Evolutionary conservation across 2,113 vertebrate species (phyloP), one percentile per base, ranked within the genome.

Genomic region (Pangasianodon gigas): DNA sequence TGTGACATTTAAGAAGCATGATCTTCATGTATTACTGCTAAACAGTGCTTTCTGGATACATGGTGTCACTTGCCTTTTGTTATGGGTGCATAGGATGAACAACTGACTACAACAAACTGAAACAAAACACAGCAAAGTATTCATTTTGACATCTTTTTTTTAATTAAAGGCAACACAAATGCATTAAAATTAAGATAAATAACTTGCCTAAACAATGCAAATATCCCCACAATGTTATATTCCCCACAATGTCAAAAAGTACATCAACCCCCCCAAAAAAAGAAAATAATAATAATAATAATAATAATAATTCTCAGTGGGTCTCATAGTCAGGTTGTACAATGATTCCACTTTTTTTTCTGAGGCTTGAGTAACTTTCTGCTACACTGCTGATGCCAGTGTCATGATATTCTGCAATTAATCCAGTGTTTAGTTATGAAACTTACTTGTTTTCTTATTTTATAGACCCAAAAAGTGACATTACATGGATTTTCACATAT

Each of bases 121-220:
- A 74, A 24, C 29, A 88, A 88, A 83, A 93, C 92, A 91, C 46
- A 62, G 79, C 75, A 74, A 80, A 21, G 44, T 14, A 69, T 90
- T 86, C 90, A 89, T 90, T 93, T 95, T 84, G 94, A 92, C 94
- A 93, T 94, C 84, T 90, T 94, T 95, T 46, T 94, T 95, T 96
- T 96, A 96, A 95, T 96, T 91, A 95, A 96, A 96, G 89, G 90
- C 90, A 90, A 93, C 94, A 94, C 94, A 95, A 96, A 95, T 94
- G 94, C 95, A 96, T 96, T 96, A 96, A 96, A 96, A 95, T 96
- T 96, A 96, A 96, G 96, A 96, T 96, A 96, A 96, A 96, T 96
- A 96, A 93, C 94, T 94, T 93, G 90, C 88, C 93, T 95, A 94
- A 95, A 96, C 84, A 92, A 91, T 94, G 90, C 94, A 96, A 96